These are phyloP conservation scores for Agrochola macilenta DNA, from an alignment of 2,888 invertebrate species.

Conservation along the genomic window DNA sequence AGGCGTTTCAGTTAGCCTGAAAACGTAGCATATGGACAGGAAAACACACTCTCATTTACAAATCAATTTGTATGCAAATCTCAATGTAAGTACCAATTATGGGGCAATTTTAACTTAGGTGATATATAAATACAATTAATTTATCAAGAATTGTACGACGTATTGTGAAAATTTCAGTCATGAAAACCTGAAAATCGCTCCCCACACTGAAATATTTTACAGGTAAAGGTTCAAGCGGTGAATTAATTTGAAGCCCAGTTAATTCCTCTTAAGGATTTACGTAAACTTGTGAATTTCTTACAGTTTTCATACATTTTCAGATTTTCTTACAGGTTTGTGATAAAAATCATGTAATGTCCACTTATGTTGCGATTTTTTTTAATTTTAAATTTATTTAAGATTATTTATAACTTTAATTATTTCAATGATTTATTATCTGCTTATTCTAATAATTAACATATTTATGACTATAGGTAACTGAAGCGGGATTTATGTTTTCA, in stretches of 20 bases:
- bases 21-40: background rate
- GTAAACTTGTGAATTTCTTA: background rate
- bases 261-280: background rate
- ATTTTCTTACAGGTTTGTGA: background rate
- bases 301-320: background rate
- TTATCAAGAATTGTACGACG: background rate
- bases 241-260: constrained; percentile 23
- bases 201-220: background rate
- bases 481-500: background rate
- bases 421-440: background rate
- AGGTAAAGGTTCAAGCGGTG: constrained; percentile 20
- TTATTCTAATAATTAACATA: background rate
- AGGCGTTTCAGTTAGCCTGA: background rate
- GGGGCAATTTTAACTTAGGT: background rate
- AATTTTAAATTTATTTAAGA: background rate
- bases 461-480: background rate
- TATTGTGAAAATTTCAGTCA: background rate
- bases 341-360: constrained; percentile 9
- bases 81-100: background rate
- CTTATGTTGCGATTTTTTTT: no score
- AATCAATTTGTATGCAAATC: background rate
- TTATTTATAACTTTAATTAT: background rate
- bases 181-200: constrained; percentile 4
- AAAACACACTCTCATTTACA: background rate
- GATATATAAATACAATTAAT: background rate